Evolutionary conservation across 2,888 invertebrate species (phyloP), one percentile per base, ranked within the genome.

Genomic region (Plebejus melissa): DNA sequence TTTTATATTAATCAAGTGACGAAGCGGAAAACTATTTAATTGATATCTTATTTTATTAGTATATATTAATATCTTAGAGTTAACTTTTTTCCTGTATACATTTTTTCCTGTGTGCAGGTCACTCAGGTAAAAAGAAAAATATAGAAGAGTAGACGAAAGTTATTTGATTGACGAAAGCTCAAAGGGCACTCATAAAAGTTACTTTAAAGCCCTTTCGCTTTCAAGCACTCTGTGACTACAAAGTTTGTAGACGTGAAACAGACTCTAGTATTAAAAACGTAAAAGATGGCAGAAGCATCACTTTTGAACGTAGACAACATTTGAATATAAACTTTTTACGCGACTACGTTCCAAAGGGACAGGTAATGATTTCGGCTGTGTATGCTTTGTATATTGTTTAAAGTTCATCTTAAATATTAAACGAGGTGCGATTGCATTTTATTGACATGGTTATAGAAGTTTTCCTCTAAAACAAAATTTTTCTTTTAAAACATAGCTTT

Each of bases 111-210:
- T 58, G 7, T 60, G 9, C 65, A 65, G 32, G 65, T 65, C 65
- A 65, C 32, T 36, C 32, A 65, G 65, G 65, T 65, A 36, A 36
- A 65, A 65, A 36, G 32, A 65, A 65, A 65, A 65, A 65, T 36
- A 32, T 65, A 65, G 65, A 65, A 65, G 65, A 65, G 65, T 60
- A 65, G 32, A 65, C 65, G 65, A 65, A 65, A 65, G 65, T 65
- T 65, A 65, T 65, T 65, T 65, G 65, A 65, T 65, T 65, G 65
- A 65, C 65, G 65, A 65, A 65, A 65, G 65, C 65, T 65, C 65
- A 65, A 65, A 65, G 65, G 65, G 65, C 13, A 65, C 65, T 65
- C 65, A 65, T 65, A 65, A 65, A 65, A 65, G 65, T 65, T 65
- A 36, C 32, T 65, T 65, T 65, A 32, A 65, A 65, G 65, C 65